A percentile compares a stretch with the other conserved stretches of the same genome.
Evolutionary conservation across 1,140 invertebrate genomes (phyloP).

Genomic region (Brachionus manjavacas): DNA sequence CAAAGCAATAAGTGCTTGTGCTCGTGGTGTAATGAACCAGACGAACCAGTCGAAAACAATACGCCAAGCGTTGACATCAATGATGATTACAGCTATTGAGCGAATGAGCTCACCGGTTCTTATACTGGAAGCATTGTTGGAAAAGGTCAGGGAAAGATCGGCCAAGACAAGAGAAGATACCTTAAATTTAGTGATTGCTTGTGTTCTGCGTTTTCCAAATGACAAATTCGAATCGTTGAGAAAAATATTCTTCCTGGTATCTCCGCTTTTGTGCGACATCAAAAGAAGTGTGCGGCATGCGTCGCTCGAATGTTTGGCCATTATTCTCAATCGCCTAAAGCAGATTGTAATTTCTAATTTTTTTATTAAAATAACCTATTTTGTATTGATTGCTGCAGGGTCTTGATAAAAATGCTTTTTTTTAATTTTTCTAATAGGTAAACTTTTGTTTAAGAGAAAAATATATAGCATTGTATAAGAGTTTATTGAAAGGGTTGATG

Average conservation of each 20-base stretch:
- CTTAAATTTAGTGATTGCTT: slow-evolving; percentile 70
- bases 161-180: slow-evolving; percentile 72
- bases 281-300: slow-evolving; percentile 71
- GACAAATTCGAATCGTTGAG: slow-evolving; percentile 68
- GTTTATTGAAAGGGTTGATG: too few relatives aligned
- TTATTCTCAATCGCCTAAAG: slow-evolving; percentile 66
- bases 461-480: too few relatives aligned
- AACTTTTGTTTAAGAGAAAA: too few relatives aligned
- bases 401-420: too few relatives aligned
- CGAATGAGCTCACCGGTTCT: slow-evolving; percentile 62
- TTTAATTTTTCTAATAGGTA: too few relatives aligned
- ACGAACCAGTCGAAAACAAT: slow-evolving; percentile 61
- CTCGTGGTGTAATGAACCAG: slow-evolving; percentile 61
- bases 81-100: slow-evolving; percentile 66
- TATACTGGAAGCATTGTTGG: slow-evolving; percentile 63
- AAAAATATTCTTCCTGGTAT: slow-evolving; percentile 61
- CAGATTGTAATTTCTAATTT: slow-evolving; percentile 51
- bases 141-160: slow-evolving; percentile 63
- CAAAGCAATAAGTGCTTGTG: slow-evolving; percentile 52
- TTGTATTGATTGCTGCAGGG: background rate
- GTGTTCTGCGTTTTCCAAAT: slow-evolving; percentile 72
- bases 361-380: background rate
- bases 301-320: slow-evolving; percentile 72
- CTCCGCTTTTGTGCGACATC: slow-evolving; percentile 64
- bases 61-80: slow-evolving; percentile 58